Evolutionary conservation across 2,113 vertebrate species (phyloP), one percentile per base, ranked within the genome.

Genomic region (Apus apus): DNA sequence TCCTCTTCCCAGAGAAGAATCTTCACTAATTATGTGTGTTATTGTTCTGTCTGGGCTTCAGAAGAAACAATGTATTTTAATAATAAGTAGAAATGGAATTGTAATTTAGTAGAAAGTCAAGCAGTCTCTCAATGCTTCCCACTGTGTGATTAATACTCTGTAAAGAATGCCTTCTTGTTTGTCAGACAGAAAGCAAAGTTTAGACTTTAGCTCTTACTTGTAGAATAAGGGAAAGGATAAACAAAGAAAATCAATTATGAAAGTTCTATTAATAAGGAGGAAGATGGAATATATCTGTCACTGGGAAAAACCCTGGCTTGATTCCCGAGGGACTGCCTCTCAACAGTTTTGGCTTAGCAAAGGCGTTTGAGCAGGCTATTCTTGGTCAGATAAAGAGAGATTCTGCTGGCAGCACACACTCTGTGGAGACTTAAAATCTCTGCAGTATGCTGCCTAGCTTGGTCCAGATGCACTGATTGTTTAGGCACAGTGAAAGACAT

Each of bases 241-340:
- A 87, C 46, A 93, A 89, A 91, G 54, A 70, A 72, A 87, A 96
- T 85, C 10, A 95, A 87, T 93, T 90, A 83, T 70, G 73, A 90
- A 66, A 43, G 67, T 89, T 71, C 50, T 56, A 51, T 90, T 79
- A 95, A 76, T 96, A 62, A 76, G 71, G 68, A 51, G 56, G 51
- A 93, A 93, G 82, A 89, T 64, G 74, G 87, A 96, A 82, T 77
- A 10, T 94, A 62, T 94, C 58, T 95, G 84, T 95, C 82, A 83
- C 38, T 80, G 67, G 85, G 72, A 94, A 96, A 90, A 93, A n/a
- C 78, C 71, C 64, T 82, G 85, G 71, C 78, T 87, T 51, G 34
- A 51, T 72, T 95, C 93, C 85, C 9, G 1, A 85, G 89, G 74
- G 91, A 56, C 71, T 74, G 81, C 68, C 34, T 92, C 88, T 80